Evolutionary conservation across 1,140 invertebrate species (phyloP), one percentile per base, ranked within the genome.

Genomic region (Ostrea edulis): DNA sequence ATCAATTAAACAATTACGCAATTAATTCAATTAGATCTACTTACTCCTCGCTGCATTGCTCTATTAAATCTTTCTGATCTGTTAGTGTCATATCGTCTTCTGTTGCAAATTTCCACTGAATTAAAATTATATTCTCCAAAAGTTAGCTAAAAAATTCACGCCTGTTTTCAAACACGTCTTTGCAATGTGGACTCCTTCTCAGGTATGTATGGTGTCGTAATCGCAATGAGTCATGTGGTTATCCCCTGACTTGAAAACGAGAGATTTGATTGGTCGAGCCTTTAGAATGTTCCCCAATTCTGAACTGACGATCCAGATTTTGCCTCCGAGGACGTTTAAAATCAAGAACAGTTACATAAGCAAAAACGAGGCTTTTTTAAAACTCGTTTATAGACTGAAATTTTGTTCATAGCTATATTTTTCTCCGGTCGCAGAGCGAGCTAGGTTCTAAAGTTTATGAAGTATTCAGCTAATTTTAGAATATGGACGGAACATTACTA

Each of bases 41-140:
- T 85, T 58, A 85, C 83, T 85, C 53, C 3, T 85, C 83, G 55
- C 83, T 85, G 83, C 83, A 85, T 17, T 58, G 51, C 14, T 85
- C 51, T 29, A 85, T 29, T 11, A 35, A 22, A 9, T 85, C 54
- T 29, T 35, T 84, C 8, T 84, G 25, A 4, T 84, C 54, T 22
- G 55, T 55, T 4, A 58, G 29, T 52, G 83, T 85, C 83, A 85
- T 85, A 0, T 62, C 51, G 8, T 22, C n/a, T 22, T 12, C 35
- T 20, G 17, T 0, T 62, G 14, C 7, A 62, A 62, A 17, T 17
- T 51, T 83, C 53, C 44, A 52, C 8, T 83, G 20, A 25, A 25
- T n/a, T 25, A 25, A 29, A 35, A 29, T 83, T 25, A 44, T 51
- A 44, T 51, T 51, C 35, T 51, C 29, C 12, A 0, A 20, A 82